Evolutionary conservation across 1,140 invertebrate species (phyloP), one percentile per base, ranked within the genome.

Genomic region (Drosophila cardini): DNA sequence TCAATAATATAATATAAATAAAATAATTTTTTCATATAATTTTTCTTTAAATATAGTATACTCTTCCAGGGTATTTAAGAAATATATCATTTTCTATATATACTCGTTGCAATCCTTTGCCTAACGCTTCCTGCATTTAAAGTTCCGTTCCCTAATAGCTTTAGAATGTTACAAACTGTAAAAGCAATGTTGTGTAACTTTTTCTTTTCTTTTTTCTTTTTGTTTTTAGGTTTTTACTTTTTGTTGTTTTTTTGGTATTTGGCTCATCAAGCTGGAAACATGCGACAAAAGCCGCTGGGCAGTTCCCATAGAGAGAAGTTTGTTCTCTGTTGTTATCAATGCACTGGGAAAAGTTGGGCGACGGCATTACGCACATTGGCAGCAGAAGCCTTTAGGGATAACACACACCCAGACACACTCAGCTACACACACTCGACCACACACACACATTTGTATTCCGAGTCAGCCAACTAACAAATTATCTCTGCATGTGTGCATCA

Each of bases 401-500:
- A 57, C 38, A 32, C 13, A 45, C 63, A 42, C 15, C 52, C 36
- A 61, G 32, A 40, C 18, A 36, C 16, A 11, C 30, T 0, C 15
- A 15, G 40, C 1, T 40, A 40, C 42, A 52, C 34, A n/a, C 36
- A 42, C 45, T 42, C 46, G 11, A 7, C 3, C 13, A 36, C 9
- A 16, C 46, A 63, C 34, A 42, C 18, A 74, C 40, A 75, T 61
- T 26, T 65, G 72, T 72, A 78, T 55, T 34, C 48, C 18, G 71
- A 69, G 43, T 57, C 72, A 71, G 74, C 58, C 81, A 80, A 84
- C 80, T 81, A 87, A 87, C 79, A 86, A 86, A 86, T 87, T 86
- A 86, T 86, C 79, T 74, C 80, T 83, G 74, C 85, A 80, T 80
- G 84, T 87, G 79, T 87, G 83, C 82, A 86, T 86, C 82, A 86